Evolutionary conservation across 35 echinoderm and acorn worm species (phyloP).

Genomic region (Ophioderma brevispina): DNA sequence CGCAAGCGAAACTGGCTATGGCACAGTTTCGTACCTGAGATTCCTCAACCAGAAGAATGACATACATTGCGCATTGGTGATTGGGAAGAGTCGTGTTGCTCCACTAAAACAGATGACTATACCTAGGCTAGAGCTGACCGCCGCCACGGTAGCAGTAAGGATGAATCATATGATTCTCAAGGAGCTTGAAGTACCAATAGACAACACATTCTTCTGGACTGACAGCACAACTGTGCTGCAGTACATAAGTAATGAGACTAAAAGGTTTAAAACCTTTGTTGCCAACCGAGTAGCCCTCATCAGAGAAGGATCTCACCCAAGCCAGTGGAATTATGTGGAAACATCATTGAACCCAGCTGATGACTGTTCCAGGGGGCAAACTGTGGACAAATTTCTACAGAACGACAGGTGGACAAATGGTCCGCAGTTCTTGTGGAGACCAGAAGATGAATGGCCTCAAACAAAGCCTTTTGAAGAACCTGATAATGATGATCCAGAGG

Average conservation of each 20-base stretch:
- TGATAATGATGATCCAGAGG: neutral
- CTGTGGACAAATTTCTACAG: neutral
- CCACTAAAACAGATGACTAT: slow-evolving; percentile 22
- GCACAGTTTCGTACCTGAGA: slow-evolving; percentile 14
- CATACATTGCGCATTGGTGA: slow-evolving; percentile 39
- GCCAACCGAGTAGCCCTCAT: slow-evolving; percentile 51
- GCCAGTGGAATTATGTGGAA: slow-evolving; percentile 49
- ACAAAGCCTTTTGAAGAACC: neutral
- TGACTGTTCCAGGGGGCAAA: slow-evolving; percentile 28
- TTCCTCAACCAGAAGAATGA: neutral
- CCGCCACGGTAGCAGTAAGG: neutral
- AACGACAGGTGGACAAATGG: slow-evolving; percentile 16
- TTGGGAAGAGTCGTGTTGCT: slow-evolving; percentile 25
- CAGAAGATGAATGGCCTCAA: slow-evolving; percentile 24
- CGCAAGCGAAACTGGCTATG: slow-evolving; percentile 49
- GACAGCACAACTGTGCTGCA: slow-evolving; percentile 46
- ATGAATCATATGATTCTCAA: neutral
- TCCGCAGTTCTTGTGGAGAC: neutral
- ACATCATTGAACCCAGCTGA: slow-evolving; percentile 53
- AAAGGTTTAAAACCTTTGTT: slow-evolving; percentile 73
- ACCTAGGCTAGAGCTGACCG: slow-evolving; percentile 18
- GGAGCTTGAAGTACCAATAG: neutral
- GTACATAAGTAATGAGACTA: slow-evolving; percentile 60
- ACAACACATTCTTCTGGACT: slow-evolving; percentile 43
- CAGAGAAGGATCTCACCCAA: neutral